Evolutionary conservation across 2,888 invertebrate species (phyloP), one percentile per base, ranked within the genome.

Genomic region (Platycheirus rosarum): DNA sequence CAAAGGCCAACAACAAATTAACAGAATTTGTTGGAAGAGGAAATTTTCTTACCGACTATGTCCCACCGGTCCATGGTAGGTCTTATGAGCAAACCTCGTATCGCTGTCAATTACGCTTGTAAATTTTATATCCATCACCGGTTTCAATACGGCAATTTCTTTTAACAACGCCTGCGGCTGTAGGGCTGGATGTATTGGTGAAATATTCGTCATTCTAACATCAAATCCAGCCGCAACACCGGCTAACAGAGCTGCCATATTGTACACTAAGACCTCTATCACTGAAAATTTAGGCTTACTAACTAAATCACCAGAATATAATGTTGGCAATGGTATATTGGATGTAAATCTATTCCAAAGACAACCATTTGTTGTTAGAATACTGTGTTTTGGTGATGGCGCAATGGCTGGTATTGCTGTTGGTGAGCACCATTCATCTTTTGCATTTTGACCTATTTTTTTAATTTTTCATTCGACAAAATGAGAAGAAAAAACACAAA

Each of bases 141-240:
- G 87, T 82, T 88, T 89, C 32, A 90, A 40, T 11, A 62, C 37
- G 0, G 68, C 37, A 7, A 77, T 73, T 71, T 85, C 84, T 46
- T 85, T 85, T 18, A 85, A 74, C 87, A 90, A 93, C 93, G 93
- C 93, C 76, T 93, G 93, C 0, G 96, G 95, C 87, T 95, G 94
- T 76, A 96, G 90, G 75, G 94, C 93, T 6, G 96, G 96, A 91
- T 96, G 96, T 84, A 96, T 91, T 0, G 96, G 95, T 85, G 95
- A 95, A 62, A 96, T 94, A 88, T 97, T 97, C 48, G 97, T 96
- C 90, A 96, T 93, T 87, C 97, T 93, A 63, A 98, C 95, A 92
- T 98, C 98, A 88, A 96, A 97, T 0, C 98, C 98, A 40, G 96
- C 95, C 2, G 96, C 97, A 42, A 98, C 96, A 23, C 97, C 95